A percentile compares a stretch with the other conserved stretches of the same genome.
phyloP scores from a whole-genome alignment of 1,140 invertebrate species.

The Drosophila fuyamai region DNA sequence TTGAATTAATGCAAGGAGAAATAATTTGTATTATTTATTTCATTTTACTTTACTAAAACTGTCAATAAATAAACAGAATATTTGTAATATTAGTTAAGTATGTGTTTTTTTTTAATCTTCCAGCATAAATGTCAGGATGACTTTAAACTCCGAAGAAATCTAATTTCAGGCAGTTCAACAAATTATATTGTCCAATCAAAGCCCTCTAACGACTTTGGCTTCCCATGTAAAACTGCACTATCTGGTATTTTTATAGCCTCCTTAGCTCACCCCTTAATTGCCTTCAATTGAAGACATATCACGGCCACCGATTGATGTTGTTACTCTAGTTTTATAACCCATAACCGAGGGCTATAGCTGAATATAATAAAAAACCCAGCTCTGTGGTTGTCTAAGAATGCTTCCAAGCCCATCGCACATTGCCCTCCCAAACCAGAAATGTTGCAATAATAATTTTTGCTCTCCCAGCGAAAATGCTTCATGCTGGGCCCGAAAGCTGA shows the following conservation, averaged over 20 bases:
- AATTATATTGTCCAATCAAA: background rate
- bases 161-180: background rate
- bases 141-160: too few species aligned
- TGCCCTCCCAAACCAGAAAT: conserved; percentile 33
- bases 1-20: too few species aligned
- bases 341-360: conserved; percentile 29
- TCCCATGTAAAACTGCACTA: background rate
- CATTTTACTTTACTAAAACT: too few species aligned
- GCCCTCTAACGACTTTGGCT: background rate
- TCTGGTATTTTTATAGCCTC: conserved; percentile 16
- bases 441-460: conserved; percentile 49
- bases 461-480: conserved; percentile 47
- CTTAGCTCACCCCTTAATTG: conserved; percentile 13
- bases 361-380: conserved; percentile 29
- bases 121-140: too few species aligned
- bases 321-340: conserved; percentile 45
- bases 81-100: too few species aligned
- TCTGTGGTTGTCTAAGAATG: conserved; percentile 3
- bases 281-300: conserved; percentile 32
- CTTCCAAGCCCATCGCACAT: conserved; percentile 9
- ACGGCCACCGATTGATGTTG: conserved; percentile 31
- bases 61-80: too few species aligned
- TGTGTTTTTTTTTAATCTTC: too few species aligned
- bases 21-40: too few species aligned
- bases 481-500: conserved; percentile 65